A percentile compares a stretch with the other conserved stretches of the same genome.
phyloP scores from a whole-genome alignment of 2,113 vertebrate species.

The Gadus chalcogrammus region DNA sequence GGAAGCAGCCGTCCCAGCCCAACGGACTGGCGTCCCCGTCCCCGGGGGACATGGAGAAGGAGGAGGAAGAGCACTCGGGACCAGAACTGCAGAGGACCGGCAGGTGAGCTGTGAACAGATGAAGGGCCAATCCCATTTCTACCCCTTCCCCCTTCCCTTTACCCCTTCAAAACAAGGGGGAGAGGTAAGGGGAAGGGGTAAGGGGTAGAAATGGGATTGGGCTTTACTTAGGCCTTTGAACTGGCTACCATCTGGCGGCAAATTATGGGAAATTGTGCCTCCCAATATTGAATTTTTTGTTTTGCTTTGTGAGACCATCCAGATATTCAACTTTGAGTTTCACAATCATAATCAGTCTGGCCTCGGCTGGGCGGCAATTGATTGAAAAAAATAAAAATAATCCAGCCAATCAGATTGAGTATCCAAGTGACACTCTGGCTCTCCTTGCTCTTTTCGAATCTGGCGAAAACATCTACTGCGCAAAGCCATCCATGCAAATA shows the following conservation, averaged over 20 bases:
- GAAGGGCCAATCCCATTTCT: neutral
- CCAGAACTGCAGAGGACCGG: conserved; percentile 91
- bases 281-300: no score
- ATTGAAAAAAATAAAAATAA: neutral
- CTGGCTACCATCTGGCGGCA: neutral
- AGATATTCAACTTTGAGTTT: no score
- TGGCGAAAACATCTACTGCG: no score
- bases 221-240: neutral
- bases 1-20: conserved; percentile 85
- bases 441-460: no score
- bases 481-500: no score
- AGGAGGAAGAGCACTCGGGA: conserved; percentile 80
- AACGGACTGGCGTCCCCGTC: conserved; percentile 78
- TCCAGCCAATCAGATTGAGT: neutral
- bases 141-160: no score
- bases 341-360: no score
- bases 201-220: no score
- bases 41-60: conserved; percentile 73
- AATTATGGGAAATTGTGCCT: neutral
- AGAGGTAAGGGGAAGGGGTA: no score
- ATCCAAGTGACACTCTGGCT: no score
- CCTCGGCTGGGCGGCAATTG: neutral
- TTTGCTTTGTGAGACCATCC: no score
- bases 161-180: no score
- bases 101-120: conserved; percentile 70